Conservation (phyloP, 2,888 invertebrate species). For the Monoplex corrugatus region DNA sequence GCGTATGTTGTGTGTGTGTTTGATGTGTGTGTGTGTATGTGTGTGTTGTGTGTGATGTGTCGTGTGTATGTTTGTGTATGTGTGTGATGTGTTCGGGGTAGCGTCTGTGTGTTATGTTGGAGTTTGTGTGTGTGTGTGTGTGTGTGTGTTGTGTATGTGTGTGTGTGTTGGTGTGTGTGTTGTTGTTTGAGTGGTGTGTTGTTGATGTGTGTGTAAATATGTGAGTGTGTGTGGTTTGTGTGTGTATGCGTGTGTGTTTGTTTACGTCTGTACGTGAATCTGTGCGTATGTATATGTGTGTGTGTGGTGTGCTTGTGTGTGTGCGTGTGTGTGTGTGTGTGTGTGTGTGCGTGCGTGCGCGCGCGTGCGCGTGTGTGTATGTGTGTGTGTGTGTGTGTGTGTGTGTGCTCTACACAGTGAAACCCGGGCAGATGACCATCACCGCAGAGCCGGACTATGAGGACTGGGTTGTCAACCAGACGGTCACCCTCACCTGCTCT, state of each 20-base stretch:
- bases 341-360: conserved; percentile 5
- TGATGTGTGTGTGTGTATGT: too few species aligned
- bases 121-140: too few species aligned
- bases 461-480: conserved; percentile 34
- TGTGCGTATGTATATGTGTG: conserved; percentile 28
- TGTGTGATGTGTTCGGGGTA: too few species aligned
- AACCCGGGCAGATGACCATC: neutral
- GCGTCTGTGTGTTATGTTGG: too few species aligned
- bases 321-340: conserved; percentile 5
- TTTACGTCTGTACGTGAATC: conserved; percentile 34
- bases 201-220: too few species aligned
- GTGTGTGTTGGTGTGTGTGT: too few species aligned
- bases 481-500: conserved; percentile 1
- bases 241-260: conserved; percentile 32
- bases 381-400: conserved; percentile 22
- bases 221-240: too few species aligned
- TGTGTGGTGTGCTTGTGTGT: neutral
- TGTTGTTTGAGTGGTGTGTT: too few species aligned
- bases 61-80: too few species aligned
- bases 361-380: neutral
- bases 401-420: neutral
- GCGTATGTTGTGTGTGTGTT: too few species aligned
- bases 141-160: too few species aligned
- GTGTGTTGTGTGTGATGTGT: too few species aligned
- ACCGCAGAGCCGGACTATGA: neutral